These are phyloP conservation scores for Trichopria drosophilae DNA, from an alignment of 2,888 invertebrate genomes.

Conservation along the genomic window DNA sequence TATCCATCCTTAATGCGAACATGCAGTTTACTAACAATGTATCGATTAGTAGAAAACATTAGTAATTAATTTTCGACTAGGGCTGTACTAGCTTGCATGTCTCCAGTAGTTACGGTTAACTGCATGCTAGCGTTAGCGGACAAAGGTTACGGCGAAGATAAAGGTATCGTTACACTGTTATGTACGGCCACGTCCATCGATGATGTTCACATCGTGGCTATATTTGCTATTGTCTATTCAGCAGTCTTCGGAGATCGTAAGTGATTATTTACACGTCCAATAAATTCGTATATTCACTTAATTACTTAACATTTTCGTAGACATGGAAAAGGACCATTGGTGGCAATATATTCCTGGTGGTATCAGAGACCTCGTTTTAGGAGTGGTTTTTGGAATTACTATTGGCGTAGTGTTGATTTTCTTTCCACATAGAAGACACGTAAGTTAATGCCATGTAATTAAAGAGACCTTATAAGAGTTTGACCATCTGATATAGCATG, in stretches of 20 bases:
- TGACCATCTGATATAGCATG: no score
- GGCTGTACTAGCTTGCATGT: slow-evolving; percentile 50
- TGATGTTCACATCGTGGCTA: slow-evolving; percentile 74
- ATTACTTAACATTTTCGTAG: no score
- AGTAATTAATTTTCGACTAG: slow-evolving; percentile 36
- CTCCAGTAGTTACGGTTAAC: slow-evolving; percentile 52
- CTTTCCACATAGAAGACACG: slow-evolving; percentile 63
- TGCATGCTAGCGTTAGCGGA: slow-evolving; percentile 56
- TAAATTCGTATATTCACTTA: neutral
- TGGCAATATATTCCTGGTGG: slow-evolving; percentile 48
- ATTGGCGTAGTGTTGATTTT: slow-evolving; percentile 67
- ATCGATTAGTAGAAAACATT: no score
- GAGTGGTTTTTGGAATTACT: slow-evolving; percentile 64
- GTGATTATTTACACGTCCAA: no score
- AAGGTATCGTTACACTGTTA: slow-evolving; percentile 75
- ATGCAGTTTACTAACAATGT: no score
- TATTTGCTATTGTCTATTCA: slow-evolving; percentile 70
- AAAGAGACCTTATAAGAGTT: neutral
- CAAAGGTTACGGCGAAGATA: slow-evolving; percentile 68
- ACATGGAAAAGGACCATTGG: slow-evolving; percentile 39
- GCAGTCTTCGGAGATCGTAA: slow-evolving; percentile 67
- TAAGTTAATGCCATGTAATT: slow-evolving; percentile 41
- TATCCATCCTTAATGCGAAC: no score
- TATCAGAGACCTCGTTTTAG: slow-evolving; percentile 63
- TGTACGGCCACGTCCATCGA: slow-evolving; percentile 74